These are phyloP conservation scores for Drosophila paucipuncta DNA, from an alignment of 2,888 invertebrate species.

Conservation along the genomic window DNA sequence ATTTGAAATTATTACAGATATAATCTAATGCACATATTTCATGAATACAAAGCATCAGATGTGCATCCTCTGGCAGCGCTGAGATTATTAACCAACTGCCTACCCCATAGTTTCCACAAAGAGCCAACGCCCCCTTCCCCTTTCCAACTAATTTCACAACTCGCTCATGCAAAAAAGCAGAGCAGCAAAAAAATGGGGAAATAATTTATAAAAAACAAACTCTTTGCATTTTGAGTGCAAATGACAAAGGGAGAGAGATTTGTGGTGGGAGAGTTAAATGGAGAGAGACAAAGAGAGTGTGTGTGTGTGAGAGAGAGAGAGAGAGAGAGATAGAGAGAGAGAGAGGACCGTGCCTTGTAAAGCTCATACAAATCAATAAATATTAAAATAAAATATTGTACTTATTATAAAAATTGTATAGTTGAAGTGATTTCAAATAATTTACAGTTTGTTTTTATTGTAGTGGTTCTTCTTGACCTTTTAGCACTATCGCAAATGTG, in stretches of 20 bases:
- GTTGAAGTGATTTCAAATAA: constrained; percentile 6
- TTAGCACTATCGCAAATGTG: constrained; percentile 8
- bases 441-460: constrained; percentile 19
- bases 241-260: constrained; percentile 64
- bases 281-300: constrained; percentile 9
- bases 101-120: not conserved
- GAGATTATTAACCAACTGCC: constrained; percentile 15
- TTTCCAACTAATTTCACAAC: constrained; percentile 43
- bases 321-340: constrained; percentile 30
- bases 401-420: constrained; percentile 6
- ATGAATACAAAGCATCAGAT: constrained; percentile 2
- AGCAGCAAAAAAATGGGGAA: constrained; percentile 24
- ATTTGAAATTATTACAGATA: not conserved
- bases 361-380: constrained; percentile 54
- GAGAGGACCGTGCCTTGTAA: constrained; percentile 21
- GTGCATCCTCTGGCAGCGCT: constrained; percentile 8
- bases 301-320: constrained; percentile 35
- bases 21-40: constrained; percentile 6
- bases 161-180: constrained; percentile 28
- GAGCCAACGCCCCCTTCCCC: constrained; percentile 8
- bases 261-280: constrained; percentile 19
- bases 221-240: constrained; percentile 58
- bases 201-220: constrained; percentile 40
- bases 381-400: constrained; percentile 5
- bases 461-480: constrained; percentile 42